These are phyloP conservation scores for Phrynosoma platyrhinos DNA, from an alignment of 2,113 vertebrate genomes.

Conservation along the genomic window DNA sequence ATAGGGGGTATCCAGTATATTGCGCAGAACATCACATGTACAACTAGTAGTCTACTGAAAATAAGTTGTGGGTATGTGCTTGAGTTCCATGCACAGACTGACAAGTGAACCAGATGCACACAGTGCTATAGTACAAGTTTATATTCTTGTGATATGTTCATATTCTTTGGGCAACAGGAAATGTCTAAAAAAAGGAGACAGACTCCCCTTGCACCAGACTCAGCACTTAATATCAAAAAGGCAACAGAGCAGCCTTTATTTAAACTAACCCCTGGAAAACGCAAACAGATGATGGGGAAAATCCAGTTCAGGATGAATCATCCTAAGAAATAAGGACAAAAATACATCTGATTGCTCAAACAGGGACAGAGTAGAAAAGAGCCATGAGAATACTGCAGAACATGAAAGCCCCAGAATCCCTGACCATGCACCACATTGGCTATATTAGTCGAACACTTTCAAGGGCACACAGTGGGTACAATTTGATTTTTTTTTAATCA, in stretches of 20 bases:
- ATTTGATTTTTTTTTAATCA: too few species aligned
- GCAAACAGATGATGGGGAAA: not conserved
- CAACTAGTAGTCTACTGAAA: not conserved
- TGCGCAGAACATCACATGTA: not conserved
- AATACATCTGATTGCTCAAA: not conserved
- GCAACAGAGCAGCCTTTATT: not conserved
- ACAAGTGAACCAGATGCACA: not conserved
- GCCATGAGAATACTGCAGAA: not conserved
- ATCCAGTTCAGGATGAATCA: not conserved
- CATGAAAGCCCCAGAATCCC: not conserved
- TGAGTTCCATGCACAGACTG: not conserved
- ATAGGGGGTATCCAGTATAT: not conserved
- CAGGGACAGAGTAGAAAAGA: not conserved
- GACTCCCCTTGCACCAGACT: not conserved
- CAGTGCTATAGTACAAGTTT: too few species aligned
- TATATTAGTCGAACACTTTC: too few species aligned
- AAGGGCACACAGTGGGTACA: too few species aligned
- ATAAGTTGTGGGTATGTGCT: not conserved
- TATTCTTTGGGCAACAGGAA: not conserved
- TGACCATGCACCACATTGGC: too few species aligned
- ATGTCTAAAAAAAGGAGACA: not conserved
- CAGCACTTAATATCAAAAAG: not conserved
- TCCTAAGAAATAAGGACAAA: not conserved
- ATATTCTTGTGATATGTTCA: not conserved
- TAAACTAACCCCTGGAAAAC: not conserved